Base-by-base conservation (phyloP, 2,797 vertebrate genomes). In the Pseudomugil gertrudae region DNA sequence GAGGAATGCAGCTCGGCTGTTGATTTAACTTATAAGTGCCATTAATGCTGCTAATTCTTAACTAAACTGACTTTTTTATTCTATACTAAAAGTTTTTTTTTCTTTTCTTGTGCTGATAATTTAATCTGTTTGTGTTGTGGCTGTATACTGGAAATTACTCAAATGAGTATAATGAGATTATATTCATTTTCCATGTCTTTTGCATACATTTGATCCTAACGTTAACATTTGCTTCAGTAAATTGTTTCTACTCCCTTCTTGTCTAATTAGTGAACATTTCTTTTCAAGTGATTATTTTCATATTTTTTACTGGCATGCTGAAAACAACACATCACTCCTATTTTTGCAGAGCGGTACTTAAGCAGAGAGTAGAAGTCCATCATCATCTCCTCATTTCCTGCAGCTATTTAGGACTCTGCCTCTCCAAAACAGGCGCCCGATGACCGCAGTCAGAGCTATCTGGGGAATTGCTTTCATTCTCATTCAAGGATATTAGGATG, bases 381-480 rank as follows among this genome's bases (percentile, higher is more conserved):
- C 90, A 92, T 93, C 90, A 92, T 92, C 90, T 92, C 84, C 91
- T 91, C 90, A 90, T 92, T 92, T 91, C 92, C 89, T 90, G 86
- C 72, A 63, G 87, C 89, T 91, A 92, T 93, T 91, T 90, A 86
- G 84, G 86, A 87, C 84, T 78, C 59, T 73, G 86, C 78, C 66
- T 82, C 69, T 87, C 87, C 62, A 83, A 91, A 91, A 92, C 84
- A 84, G 87, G 78, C 66, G 30, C 72, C 80, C 79, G n/a, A 75
- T 75, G 86, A 87, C 92, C 90, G 64, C 92, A 90, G 90, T 40
- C 67, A 0, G 76, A 86, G 87, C 87, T 89, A 87, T 91, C 87
- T 72, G 84, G 80, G 80, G 89, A 87, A 80, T 80, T 83, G 87
- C 72, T 88, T 89, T 87, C 86, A 84, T 74, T 79, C 87, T 89